These are phyloP conservation scores for Halictus rubicundus DNA, from an alignment of 1,140 invertebrate genomes.

Conservation along the genomic window DNA sequence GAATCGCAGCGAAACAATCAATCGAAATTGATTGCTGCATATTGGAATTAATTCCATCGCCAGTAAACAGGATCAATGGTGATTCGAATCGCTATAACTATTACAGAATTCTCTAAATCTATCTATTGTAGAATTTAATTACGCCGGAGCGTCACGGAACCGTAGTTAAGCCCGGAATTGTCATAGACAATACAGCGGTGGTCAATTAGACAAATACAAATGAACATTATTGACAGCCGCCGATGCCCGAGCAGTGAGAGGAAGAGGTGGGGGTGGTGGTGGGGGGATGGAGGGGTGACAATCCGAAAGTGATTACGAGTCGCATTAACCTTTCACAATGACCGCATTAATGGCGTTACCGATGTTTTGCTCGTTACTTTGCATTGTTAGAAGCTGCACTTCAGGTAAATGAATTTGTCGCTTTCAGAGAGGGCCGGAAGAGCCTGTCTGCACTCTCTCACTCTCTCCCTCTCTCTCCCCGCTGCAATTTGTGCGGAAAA, in stretches of 20 bases:
- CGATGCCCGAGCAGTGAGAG: neutral
- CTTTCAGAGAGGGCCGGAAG: neutral
- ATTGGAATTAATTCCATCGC: neutral
- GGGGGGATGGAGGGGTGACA: slow-evolving; percentile 28
- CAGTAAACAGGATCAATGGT: neutral
- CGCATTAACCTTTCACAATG: slow-evolving; percentile 57
- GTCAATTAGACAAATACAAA: slow-evolving; percentile 63
- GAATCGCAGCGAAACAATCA: neutral
- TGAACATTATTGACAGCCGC: slow-evolving; percentile 50
- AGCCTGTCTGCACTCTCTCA: neutral
- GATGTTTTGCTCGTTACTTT: slow-evolving; percentile 49
- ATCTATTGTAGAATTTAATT: slow-evolving; percentile 3
- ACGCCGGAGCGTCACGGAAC: slow-evolving; percentile 23
- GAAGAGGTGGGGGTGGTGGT: too few relatives aligned
- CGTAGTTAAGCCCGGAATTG: slow-evolving; percentile 42
- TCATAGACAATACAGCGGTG: slow-evolving; percentile 41
- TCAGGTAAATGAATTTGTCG: slow-evolving; percentile 7
- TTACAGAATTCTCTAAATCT: neutral
- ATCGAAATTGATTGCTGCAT: neutral
- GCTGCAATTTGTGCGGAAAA: neutral
- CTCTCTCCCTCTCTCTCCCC: neutral
- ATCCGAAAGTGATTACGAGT: slow-evolving; percentile 56
- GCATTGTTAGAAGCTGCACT: slow-evolving; percentile 25
- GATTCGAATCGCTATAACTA: neutral
- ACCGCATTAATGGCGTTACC: slow-evolving; percentile 45